Evolutionary conservation across 2,797 vertebrate species (phyloP), one percentile per base, ranked within the genome.

Genomic region (Gallirallus australis): DNA sequence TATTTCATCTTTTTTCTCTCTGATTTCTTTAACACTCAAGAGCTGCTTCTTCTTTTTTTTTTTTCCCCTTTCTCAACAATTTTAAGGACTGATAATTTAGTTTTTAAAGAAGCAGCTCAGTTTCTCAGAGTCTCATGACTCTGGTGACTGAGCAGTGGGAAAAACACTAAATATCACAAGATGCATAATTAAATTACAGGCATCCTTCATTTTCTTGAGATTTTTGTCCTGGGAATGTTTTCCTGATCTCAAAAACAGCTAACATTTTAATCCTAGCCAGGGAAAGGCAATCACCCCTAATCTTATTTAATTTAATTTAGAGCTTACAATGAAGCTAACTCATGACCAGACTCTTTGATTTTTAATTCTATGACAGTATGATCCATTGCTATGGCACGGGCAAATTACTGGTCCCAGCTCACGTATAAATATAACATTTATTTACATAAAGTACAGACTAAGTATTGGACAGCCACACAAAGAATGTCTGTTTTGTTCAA

Each of bases 151-250:
- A 78, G 63, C 66, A 48, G 48, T 80, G 50, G 61, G 45, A 30
- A 80, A 90, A 86, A 57, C 54, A 78, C 39, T 42, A 76, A 91
- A 48, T 66, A 71, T 86, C 82, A 90, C 40, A 92, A 82, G 68
- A 90, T 54, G 21, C 45, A 39, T 79, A 91, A 91, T 90, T 86
- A 91, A 92, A 89, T 54, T 77, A 93, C 50, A 82, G 50, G 7
- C 53, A 70, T 77, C 63, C 24, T 89, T 94, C 56, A 25, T n/a
- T 56, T 93, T 81, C 61, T 75, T 78, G 48, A 71, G 40, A 79
- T 68, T 86, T 94, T 94, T 90, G 23, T 84, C 85, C 75, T 60
- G 53, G 63, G 60, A 95, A 82, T 85, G 66, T 86, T 94, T 89
- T 71, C 37, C 37, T 30, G 14, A 54, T 86, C 70, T 84, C 69